A percentile compares a stretch with the other conserved stretches of the same genome.
Evolutionary conservation across 2,888 invertebrate genomes (phyloP).

Genomic region (Petrolisthes cinctipes): DNA sequence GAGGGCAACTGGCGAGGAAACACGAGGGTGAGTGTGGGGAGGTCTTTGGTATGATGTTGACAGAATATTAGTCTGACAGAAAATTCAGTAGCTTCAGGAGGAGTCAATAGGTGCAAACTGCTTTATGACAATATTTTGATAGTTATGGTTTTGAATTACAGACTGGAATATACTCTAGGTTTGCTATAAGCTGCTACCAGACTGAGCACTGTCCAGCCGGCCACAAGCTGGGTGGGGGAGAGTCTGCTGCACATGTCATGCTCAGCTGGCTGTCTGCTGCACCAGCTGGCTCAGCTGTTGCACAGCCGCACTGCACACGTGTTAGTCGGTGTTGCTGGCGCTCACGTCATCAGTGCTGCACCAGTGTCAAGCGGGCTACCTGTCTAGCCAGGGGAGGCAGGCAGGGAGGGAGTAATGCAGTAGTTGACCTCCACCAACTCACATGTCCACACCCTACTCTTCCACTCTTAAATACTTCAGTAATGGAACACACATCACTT

Average conservation of each 20-base stretch:
- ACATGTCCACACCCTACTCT: no score
- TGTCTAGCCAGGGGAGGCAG: not conserved
- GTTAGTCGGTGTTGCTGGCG: not conserved
- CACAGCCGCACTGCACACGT: slow-evolving; percentile 2
- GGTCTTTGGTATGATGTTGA: slow-evolving; percentile 62
- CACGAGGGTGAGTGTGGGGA: slow-evolving; percentile 53
- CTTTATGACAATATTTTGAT: slow-evolving; percentile 58
- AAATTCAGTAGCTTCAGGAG: slow-evolving; percentile 53
- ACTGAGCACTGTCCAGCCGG: slow-evolving; percentile 60
- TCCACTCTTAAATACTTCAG: no score
- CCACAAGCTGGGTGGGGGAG: slow-evolving; percentile 55
- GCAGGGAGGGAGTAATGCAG: not conserved
- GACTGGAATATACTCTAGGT: slow-evolving; percentile 53
- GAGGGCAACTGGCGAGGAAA: slow-evolving; percentile 58
- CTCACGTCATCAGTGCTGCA: not conserved
- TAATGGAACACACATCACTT: no score
- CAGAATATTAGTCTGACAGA: slow-evolving; percentile 54
- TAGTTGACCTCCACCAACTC: no score
- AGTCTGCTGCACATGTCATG: slow-evolving; percentile 40
- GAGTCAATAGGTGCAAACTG: slow-evolving; percentile 49
- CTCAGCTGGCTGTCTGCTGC: slow-evolving; percentile 11
- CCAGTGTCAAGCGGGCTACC: not conserved
- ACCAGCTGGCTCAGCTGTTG: not conserved
- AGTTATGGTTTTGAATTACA: slow-evolving; percentile 52
- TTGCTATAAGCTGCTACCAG: slow-evolving; percentile 60